A percentile compares a stretch with the other conserved stretches of the same genome.
phyloP scores from a whole-genome alignment of 2,888 invertebrate species.

The Chelonus formosanus region DNA sequence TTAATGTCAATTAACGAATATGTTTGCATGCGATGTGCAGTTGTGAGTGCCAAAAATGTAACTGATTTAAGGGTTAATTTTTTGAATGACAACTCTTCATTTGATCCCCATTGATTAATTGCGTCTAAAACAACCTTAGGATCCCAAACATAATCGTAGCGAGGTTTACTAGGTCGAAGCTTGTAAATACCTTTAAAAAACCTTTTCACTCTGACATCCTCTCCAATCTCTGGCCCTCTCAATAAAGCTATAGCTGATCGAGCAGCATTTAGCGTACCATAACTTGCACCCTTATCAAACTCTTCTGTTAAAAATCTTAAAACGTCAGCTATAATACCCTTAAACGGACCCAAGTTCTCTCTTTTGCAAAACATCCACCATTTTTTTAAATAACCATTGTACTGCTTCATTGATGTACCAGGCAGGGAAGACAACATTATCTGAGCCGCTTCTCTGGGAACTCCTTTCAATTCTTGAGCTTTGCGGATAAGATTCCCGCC shows the following conservation, averaged over 20 bases:
- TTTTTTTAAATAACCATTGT: slow-evolving; percentile 25
- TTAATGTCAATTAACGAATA: slow-evolving; percentile 28
- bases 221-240: background rate
- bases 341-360: background rate
- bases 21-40: slow-evolving; percentile 32
- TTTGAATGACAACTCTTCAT: slow-evolving; percentile 16
- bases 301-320: slow-evolving; percentile 18
- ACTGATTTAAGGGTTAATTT: slow-evolving; percentile 25
- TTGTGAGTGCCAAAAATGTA: slow-evolving; percentile 27
- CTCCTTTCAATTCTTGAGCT: slow-evolving; percentile 36
- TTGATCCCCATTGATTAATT: slow-evolving; percentile 19
- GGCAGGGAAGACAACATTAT: slow-evolving; percentile 42
- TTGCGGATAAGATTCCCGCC: slow-evolving; percentile 44
- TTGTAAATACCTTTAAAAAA: slow-evolving; percentile 23
- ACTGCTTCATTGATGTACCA: slow-evolving; percentile 42
- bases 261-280: slow-evolving; percentile 23
- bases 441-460: slow-evolving; percentile 36
- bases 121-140: slow-evolving; percentile 30
- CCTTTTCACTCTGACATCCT: slow-evolving; percentile 1
- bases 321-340: slow-evolving; percentile 1
- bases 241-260: slow-evolving; percentile 28
- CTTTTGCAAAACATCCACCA: background rate
- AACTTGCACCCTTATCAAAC: slow-evolving; percentile 18
- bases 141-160: slow-evolving; percentile 33
- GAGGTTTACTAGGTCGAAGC: slow-evolving; percentile 24